Percentiles rank a stretch among this genome's conserved stretches.
Conservation (phyloP, 2,888 invertebrate species). For the Mimachlamys varia region DNA sequence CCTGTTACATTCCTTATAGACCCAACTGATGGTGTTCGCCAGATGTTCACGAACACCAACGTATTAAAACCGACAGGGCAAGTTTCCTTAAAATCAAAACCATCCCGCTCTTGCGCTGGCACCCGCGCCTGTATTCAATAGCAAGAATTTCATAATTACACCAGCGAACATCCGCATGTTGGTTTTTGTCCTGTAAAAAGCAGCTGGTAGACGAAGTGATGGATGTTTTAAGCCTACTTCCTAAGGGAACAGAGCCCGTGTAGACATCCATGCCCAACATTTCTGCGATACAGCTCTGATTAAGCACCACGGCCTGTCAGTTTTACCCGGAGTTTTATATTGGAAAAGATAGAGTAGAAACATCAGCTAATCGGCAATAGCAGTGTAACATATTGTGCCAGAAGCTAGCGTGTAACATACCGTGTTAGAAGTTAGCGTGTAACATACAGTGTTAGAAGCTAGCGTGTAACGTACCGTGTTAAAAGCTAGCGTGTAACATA, state of each 20-base stretch:
- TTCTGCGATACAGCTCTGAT: slow-evolving; percentile 1
- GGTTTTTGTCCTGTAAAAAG: not conserved
- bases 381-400: too few relatives aligned
- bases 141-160: not conserved
- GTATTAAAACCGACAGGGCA: slow-evolving; percentile 2
- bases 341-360: not conserved
- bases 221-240: not conserved
- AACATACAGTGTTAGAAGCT: too few relatives aligned
- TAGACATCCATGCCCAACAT: not conserved
- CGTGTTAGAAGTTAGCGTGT: too few relatives aligned
- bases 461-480: too few relatives aligned
- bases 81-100: slow-evolving; percentile 10
- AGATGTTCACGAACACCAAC: not conserved
- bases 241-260: not conserved
- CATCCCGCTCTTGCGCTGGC: not conserved
- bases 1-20: not conserved
- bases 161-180: not conserved
- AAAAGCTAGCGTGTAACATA: too few relatives aligned
- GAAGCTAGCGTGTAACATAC: too few relatives aligned
- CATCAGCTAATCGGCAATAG: not conserved
- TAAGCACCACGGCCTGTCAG: not conserved
- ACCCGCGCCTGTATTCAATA: slow-evolving; percentile 3
- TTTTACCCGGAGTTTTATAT: not conserved
- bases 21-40: not conserved
- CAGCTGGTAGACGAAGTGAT: slow-evolving; percentile 11